These are phyloP conservation scores for Chelonus formosanus DNA, from an alignment of 2,888 invertebrate genomes.

Conservation along the genomic window DNA sequence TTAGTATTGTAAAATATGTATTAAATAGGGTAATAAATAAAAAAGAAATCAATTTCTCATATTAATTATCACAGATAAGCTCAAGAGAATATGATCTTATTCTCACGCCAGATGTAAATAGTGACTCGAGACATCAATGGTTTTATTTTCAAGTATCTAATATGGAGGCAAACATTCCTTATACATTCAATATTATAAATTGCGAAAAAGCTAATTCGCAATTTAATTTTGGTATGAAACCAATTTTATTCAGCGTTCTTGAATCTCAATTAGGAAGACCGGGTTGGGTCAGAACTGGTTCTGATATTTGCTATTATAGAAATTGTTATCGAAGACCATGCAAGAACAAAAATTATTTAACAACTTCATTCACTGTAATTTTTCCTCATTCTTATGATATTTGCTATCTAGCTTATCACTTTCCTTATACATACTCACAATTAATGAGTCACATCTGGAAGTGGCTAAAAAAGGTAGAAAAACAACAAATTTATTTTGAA, in stretches of 20 bases:
- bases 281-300: slow-evolving; percentile 79
- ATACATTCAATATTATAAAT: slow-evolving; percentile 87
- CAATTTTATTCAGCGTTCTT: slow-evolving; percentile 83
- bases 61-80: slow-evolving; percentile 70
- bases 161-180: slow-evolving; percentile 75
- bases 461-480: slow-evolving; percentile 69
- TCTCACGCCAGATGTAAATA: slow-evolving; percentile 84
- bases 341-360: slow-evolving; percentile 74
- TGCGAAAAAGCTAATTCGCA: slow-evolving; percentile 88
- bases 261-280: slow-evolving; percentile 71
- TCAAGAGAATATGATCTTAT: slow-evolving; percentile 83
- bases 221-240: slow-evolving; percentile 90
- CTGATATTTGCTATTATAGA: slow-evolving; percentile 83
- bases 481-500: slow-evolving; percentile 70
- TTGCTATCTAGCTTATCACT: slow-evolving; percentile 88
- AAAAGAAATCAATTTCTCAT: slow-evolving; percentile 12
- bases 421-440: slow-evolving; percentile 84
- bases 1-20: not conserved
- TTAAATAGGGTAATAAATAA: no score
- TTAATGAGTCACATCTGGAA: slow-evolving; percentile 78
- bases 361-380: slow-evolving; percentile 79
- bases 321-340: slow-evolving; percentile 75
- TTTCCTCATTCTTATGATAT: slow-evolving; percentile 81
- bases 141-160: slow-evolving; percentile 90
- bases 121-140: slow-evolving; percentile 83